Percentiles rank a stretch among this genome's conserved stretches.
These are phyloP conservation scores for Struthidea cinerea DNA, from an alignment of 2,113 vertebrate species.

Conservation along the genomic window DNA sequence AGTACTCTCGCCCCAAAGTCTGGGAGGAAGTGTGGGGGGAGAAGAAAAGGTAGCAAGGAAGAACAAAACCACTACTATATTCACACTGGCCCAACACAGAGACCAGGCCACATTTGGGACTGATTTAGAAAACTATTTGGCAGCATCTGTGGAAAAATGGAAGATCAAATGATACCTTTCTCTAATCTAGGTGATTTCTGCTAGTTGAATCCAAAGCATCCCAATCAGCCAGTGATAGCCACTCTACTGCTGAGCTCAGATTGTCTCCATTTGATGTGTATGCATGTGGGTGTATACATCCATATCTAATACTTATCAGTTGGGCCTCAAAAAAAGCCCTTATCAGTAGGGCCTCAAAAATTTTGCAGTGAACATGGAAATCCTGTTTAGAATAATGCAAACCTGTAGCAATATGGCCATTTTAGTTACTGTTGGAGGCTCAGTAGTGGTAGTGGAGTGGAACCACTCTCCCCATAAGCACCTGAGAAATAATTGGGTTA, in stretches of 20 bases:
- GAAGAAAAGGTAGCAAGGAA: slow-evolving; percentile 1
- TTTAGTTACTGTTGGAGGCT: neutral
- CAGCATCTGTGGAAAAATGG: slow-evolving; percentile 40
- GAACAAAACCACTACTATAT: slow-evolving; percentile 49
- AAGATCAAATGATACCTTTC: slow-evolving; percentile 32
- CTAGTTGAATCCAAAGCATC: neutral
- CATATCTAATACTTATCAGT: neutral
- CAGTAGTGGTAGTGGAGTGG: neutral
- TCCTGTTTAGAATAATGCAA: neutral
- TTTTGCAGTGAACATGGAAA: neutral
- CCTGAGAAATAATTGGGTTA: neutral
- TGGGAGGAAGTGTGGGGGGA: neutral
- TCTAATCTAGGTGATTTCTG: slow-evolving; percentile 27
- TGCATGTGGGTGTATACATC: neutral
- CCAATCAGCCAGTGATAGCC: neutral
- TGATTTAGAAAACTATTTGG: slow-evolving; percentile 60
- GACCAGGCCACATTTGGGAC: slow-evolving; percentile 49
- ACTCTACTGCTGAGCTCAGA: neutral
- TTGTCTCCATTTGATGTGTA: neutral
- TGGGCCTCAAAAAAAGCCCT: neutral
- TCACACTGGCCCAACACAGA: neutral
- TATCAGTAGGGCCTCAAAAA: neutral
- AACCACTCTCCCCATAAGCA: neutral
- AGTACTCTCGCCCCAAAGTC: neutral
- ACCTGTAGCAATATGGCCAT: neutral